Evolutionary conservation across 2,797 vertebrate species (phyloP).

Genomic region (Rhyacichthys aspro): DNA sequence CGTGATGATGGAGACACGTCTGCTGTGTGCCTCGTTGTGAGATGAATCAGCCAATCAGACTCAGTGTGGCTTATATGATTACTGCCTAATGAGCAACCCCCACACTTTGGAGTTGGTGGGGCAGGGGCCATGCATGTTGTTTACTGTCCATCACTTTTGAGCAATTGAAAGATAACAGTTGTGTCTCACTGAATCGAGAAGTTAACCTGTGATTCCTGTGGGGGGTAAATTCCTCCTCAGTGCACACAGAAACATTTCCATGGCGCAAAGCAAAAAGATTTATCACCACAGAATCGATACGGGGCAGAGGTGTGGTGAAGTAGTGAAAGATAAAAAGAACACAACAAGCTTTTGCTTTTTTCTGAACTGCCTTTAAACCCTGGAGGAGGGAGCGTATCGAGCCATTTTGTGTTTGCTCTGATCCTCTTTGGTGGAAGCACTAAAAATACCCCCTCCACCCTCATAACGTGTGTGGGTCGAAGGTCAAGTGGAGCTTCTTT

Average conservation of each 20-base stretch:
- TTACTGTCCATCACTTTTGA: slow-evolving; percentile 10
- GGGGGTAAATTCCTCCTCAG: slow-evolving; percentile 39
- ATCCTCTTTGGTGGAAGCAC: slow-evolving; percentile 39
- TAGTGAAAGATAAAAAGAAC: slow-evolving; percentile 47
- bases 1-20: slow-evolving; percentile 57
- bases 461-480: slow-evolving; percentile 46
- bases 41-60: slow-evolving; percentile 57
- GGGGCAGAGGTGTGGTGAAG: slow-evolving; percentile 15
- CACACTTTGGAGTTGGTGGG: slow-evolving; percentile 14
- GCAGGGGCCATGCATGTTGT: slow-evolving; percentile 1
- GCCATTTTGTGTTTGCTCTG: slow-evolving; percentile 60
- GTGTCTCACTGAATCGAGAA: slow-evolving; percentile 3
- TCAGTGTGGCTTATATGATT: slow-evolving; percentile 50
- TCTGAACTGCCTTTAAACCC: slow-evolving; percentile 52
- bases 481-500: slow-evolving; percentile 66
- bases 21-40: slow-evolving; percentile 17
- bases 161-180: slow-evolving; percentile 14
- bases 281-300: slow-evolving; percentile 52
- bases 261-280: slow-evolving; percentile 25
- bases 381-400: slow-evolving; percentile 55
- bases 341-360: slow-evolving; percentile 62
- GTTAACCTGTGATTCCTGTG: slow-evolving; percentile 27
- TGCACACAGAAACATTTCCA: slow-evolving; percentile 36
- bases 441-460: slow-evolving; percentile 64
- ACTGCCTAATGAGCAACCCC: slow-evolving; percentile 58